Evolutionary conservation across 2,113 vertebrate genomes (phyloP).

Genomic region (Leucosticte australis): DNA sequence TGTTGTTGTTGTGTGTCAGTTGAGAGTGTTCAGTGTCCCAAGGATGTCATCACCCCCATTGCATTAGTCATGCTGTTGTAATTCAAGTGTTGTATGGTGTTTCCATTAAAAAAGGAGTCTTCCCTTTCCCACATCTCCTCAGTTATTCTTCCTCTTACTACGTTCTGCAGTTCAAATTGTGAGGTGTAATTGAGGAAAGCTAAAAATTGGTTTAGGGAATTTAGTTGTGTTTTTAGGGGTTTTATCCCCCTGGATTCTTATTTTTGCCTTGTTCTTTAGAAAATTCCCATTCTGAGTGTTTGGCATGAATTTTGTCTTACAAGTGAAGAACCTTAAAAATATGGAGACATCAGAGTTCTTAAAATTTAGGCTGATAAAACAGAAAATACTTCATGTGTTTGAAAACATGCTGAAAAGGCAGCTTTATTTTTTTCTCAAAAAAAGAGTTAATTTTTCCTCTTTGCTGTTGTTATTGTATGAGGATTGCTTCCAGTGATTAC

Average conservation of each 20-base stretch:
- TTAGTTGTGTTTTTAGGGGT: neutral
- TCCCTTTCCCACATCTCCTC: neutral
- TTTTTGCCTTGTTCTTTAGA: conserved; percentile 13
- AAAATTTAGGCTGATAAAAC: neutral
- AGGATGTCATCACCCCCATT: conserved; percentile 1
- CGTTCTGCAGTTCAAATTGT: neutral
- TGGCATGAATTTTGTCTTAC: neutral
- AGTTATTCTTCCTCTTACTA: neutral
- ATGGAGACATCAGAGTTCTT: neutral
- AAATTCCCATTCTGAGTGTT: conserved; percentile 27
- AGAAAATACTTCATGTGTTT: neutral
- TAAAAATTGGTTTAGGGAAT: neutral
- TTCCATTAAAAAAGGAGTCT: neutral
- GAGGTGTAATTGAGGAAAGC: neutral
- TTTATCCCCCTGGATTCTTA: neutral
- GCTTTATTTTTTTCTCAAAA: neutral
- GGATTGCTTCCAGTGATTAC: neutral
- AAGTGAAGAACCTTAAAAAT: neutral
- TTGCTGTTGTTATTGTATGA: neutral
- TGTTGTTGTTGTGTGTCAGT: neutral
- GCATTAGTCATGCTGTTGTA: conserved; percentile 22
- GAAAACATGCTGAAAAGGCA: neutral
- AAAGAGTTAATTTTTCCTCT: neutral
- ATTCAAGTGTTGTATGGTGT: conserved; percentile 50
- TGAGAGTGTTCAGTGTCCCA: conserved; percentile 10